Evolutionary conservation across 2,888 invertebrate species (phyloP).

Genomic region (Laothoe populi): DNA sequence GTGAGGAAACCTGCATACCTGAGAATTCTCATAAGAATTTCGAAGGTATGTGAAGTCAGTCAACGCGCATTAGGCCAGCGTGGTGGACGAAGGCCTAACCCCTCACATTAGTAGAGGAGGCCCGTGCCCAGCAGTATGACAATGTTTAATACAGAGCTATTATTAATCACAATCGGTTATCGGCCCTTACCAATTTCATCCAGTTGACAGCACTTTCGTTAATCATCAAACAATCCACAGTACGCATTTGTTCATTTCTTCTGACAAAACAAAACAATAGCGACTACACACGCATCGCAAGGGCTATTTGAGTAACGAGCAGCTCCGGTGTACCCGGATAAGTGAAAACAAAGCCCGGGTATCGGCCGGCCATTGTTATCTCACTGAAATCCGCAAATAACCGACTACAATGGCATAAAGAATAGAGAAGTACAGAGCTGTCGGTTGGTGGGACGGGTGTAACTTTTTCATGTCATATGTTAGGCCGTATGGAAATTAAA

Average conservation of each 20-base stretch:
- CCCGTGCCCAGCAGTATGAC: too few relatives aligned
- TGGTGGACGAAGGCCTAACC: too few relatives aligned
- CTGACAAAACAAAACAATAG: conserved; percentile 38
- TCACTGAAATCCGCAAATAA: conserved; percentile 62
- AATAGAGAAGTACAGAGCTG: conserved; percentile 21
- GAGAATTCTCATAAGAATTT: too few relatives aligned
- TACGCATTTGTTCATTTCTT: conserved; percentile 32
- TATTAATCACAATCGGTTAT: neutral
- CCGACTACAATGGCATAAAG: conserved; percentile 41
- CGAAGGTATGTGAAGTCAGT: too few relatives aligned
- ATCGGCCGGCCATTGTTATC: conserved; percentile 64
- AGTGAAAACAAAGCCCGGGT: conserved; percentile 64
- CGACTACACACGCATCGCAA: conserved; percentile 30
- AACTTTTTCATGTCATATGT: too few relatives aligned
- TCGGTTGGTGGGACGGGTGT: neutral
- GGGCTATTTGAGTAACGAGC: conserved; percentile 63
- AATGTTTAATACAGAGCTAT: too few relatives aligned
- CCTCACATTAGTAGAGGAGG: too few relatives aligned
- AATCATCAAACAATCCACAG: conserved; percentile 25
- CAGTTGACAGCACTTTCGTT: conserved; percentile 28
- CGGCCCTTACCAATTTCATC: neutral
- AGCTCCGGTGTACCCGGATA: conserved; percentile 52
- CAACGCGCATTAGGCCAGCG: too few relatives aligned
- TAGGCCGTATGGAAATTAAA: too few relatives aligned
- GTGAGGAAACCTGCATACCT: too few relatives aligned